A percentile compares a stretch with the other conserved stretches of the same genome.
These are phyloP conservation scores for Cephalotes varians DNA, from an alignment of 2,888 invertebrate species.

Conservation along the genomic window DNA sequence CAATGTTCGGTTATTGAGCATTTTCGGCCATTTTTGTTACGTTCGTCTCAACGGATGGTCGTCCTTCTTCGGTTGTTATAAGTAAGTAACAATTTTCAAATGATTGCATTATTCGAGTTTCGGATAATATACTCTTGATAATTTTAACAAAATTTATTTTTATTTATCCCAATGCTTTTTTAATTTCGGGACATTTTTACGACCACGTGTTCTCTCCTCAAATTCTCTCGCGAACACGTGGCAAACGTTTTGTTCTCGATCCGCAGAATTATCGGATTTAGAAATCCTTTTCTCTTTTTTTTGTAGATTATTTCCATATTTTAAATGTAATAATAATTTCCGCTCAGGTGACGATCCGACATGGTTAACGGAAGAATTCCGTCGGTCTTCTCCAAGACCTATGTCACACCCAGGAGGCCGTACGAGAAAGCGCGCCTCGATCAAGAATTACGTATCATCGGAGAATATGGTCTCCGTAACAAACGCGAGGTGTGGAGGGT, in stretches of 20 bases:
- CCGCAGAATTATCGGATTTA: not conserved
- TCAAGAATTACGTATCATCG: conserved; percentile 99
- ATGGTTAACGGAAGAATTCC: conserved; percentile 98
- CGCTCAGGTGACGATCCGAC: conserved; percentile 83
- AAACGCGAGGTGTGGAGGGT: conserved; percentile 99
- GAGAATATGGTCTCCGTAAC: conserved; percentile 99
- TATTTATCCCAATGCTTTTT: not conserved
- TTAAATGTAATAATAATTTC: not conserved
- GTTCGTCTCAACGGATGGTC: conserved; percentile 55
- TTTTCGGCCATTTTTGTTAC: conserved; percentile 12
- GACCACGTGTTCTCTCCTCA: not conserved
- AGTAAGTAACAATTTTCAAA: conserved; percentile 62
- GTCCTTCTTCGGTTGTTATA: conserved; percentile 51
- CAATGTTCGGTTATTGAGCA: not conserved
- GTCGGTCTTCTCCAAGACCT: conserved; percentile 98
- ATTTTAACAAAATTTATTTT: not conserved
- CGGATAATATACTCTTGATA: not conserved
- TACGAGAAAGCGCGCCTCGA: conserved; percentile 99
- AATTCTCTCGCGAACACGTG: not conserved
- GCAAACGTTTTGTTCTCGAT: not conserved
- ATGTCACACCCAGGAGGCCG: conserved; percentile 99
- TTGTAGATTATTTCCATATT: not conserved
- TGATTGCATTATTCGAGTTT: not conserved
- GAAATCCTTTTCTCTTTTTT: not conserved
- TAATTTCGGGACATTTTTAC: not conserved